Percentiles rank a stretch among this genome's conserved stretches.
phyloP scores from a whole-genome alignment of 2,888 invertebrate species.

The Microdon myrmicae region DNA sequence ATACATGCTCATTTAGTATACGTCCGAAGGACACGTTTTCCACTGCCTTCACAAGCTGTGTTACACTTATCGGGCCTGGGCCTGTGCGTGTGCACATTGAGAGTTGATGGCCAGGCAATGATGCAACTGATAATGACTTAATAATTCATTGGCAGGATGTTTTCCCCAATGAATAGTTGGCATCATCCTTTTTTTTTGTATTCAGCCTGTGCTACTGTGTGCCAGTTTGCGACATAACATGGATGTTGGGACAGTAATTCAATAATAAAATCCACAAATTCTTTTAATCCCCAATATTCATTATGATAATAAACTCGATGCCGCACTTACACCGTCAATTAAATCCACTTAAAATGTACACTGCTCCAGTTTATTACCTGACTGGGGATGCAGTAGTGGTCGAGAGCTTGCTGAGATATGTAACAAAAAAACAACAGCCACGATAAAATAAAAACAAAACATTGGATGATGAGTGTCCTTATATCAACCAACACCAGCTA shows the following conservation, averaged over 20 bases:
- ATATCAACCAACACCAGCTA: not conserved
- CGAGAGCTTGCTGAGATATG: not conserved
- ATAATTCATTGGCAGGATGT: slow-evolving; percentile 50
- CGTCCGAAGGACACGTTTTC: slow-evolving; percentile 32
- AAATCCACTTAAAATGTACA: slow-evolving; percentile 62
- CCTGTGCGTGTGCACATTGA: slow-evolving; percentile 42
- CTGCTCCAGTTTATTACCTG: slow-evolving; percentile 50
- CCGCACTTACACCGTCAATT: slow-evolving; percentile 60
- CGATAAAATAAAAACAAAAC: slow-evolving; percentile 1
- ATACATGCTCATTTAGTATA: slow-evolving; percentile 43
- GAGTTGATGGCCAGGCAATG: slow-evolving; percentile 48
- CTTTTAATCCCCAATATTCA: slow-evolving; percentile 67
- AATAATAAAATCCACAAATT: slow-evolving; percentile 66
- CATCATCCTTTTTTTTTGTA: slow-evolving; percentile 12
- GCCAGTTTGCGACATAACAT: slow-evolving; percentile 39
- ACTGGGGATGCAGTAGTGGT: slow-evolving; percentile 30
- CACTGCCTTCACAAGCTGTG: slow-evolving; percentile 4
- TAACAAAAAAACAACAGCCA: not conserved
- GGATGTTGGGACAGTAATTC: slow-evolving; percentile 59
- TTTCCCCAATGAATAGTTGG: slow-evolving; percentile 9
- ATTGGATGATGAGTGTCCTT: slow-evolving; percentile 18
- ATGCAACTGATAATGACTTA: slow-evolving; percentile 52
- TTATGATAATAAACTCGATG: slow-evolving; percentile 57
- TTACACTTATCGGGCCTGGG: slow-evolving; percentile 16
- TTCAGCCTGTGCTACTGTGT: slow-evolving; percentile 3